These are phyloP conservation scores for Ctena decussata DNA, from an alignment of 2,888 invertebrate genomes.

Conservation along the genomic window DNA sequence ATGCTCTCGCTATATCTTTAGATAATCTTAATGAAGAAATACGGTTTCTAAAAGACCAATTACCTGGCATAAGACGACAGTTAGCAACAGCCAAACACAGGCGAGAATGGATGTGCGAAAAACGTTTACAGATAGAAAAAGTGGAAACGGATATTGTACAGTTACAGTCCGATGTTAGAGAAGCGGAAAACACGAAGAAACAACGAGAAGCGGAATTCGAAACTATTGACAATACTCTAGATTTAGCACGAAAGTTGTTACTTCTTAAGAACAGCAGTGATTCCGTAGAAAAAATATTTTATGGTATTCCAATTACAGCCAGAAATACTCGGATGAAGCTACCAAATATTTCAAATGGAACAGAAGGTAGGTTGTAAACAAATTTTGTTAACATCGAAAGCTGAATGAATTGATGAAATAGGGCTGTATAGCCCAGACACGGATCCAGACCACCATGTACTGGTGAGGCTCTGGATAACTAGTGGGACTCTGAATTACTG, in stretches of 20 bases:
- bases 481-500: no score
- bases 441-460: no score
- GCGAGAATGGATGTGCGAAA: slow-evolving; percentile 77
- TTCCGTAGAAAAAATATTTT: slow-evolving; percentile 80
- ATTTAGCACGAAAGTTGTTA: slow-evolving; percentile 75
- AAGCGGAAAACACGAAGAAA: slow-evolving; percentile 56
- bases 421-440: no score
- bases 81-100: slow-evolving; percentile 71
- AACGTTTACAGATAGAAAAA: slow-evolving; percentile 70
- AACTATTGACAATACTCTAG: slow-evolving; percentile 71
- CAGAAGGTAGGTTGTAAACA: neutral
- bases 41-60: slow-evolving; percentile 69
- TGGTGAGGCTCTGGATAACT: no score
- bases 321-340: slow-evolving; percentile 60
- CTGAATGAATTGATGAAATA: no score
- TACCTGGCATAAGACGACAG: slow-evolving; percentile 76
- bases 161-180: slow-evolving; percentile 59
- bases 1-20: slow-evolving; percentile 71
- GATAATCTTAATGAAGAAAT: slow-evolving; percentile 79
- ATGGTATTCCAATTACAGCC: slow-evolving; percentile 77
- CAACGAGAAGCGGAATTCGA: slow-evolving; percentile 70
- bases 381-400: no score
- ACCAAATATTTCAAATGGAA: slow-evolving; percentile 53
- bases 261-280: slow-evolving; percentile 81
- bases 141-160: slow-evolving; percentile 64